Base-by-base conservation (phyloP, 2,888 invertebrate species). In the Nomada fabriciana region DNA sequence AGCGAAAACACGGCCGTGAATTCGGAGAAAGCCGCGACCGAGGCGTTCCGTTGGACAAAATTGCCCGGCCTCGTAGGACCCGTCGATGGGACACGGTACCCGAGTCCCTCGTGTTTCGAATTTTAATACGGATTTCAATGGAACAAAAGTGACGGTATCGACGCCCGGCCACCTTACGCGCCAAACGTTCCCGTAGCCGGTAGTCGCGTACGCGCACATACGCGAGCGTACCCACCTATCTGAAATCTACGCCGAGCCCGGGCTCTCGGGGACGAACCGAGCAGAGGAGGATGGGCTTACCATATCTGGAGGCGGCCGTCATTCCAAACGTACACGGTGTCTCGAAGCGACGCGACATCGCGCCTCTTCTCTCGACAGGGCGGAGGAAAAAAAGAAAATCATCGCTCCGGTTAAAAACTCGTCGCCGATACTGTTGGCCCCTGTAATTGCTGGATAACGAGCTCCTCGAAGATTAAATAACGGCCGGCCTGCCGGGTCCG, bases 81-180 rank as follows among this genome's bases (percentile, higher is more conserved):
- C 36, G 57, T 23, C 57, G 78, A 65, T 55, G 69, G 64, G 52
- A 65, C 65, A 13, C 57, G 36, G 52, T 20, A 11, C 70, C 52
- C 47, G 25, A n/a, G 60, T 64, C 69, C 63, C 50, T 68, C 83
- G 83, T 83, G 83, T 74, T 57, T 61, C 59, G 83, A 83, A 83
- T 83, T 83, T 79, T 76, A 83, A 83, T 42, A 50, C 23, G 72
- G n/a, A 18, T 75, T 71, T 67, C 78, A 63, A 83, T 68, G 73
- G 79, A 75, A 83, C 63, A 76, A 83, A 83, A 80, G 74, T 86
- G 88, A 88, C 82, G 83, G 82, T 92, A 93, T 93, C 92, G 93
- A 91, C 91, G 91, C 71, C 81, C 78, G 88, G 91, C 90, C 91
- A 92, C 92, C 92, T 92, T 92, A 90, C 91, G 90, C 91, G 89